Evolutionary conservation across 1,140 invertebrate genomes (phyloP), one percentile per base, ranked within the genome.

Genomic region (Helicorthomorpha holstii): DNA sequence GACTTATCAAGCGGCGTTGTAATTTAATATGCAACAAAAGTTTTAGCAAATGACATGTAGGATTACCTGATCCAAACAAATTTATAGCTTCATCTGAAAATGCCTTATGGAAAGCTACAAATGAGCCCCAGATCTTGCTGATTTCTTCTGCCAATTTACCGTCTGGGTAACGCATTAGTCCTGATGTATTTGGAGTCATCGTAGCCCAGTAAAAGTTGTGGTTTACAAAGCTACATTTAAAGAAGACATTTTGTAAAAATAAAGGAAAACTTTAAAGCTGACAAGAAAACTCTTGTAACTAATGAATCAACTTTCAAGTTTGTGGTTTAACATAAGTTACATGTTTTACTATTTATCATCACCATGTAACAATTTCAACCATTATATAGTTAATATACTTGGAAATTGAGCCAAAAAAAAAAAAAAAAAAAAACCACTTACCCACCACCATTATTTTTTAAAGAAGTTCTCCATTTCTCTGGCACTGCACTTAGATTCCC

Each of bases 31-130:
- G n/a, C n/a, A n/a, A n/a, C n/a, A n/a, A n/a, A n/a, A n/a, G n/a
- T n/a, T n/a, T n/a, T n/a, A n/a, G n/a, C n/a, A n/a, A n/a, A 34
- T 34, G 29, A 34, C 16, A 34, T 7, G 7, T 16, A 34, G 29
- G 16, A 44, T 23, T n/a, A 64, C 64, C 64, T 55, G 62, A 64
- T 27, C 64, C 64, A 59, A 65, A 64, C 25, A 62, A 45, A 19
- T 46, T 53, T 12, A 52, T 14, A 14, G 61, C 63, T 52, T 58
- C 52, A 23, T 61, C 48, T 2, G 61, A 60, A 48, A 65, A 65
- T 21, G 42, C 46, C 1, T 56, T 52, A 43, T 58, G 56, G 50
- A 65, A 65, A 41, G 54, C 49, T 3, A 48, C 29, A 47, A 55
- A 59, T 27, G 58, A 56, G 14, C 45, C 38, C 47, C 58, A 59